Evolutionary conservation across 2,797 vertebrate species (phyloP), one percentile per base, ranked within the genome.

Genomic region (Aeoliscus strigatus): DNA sequence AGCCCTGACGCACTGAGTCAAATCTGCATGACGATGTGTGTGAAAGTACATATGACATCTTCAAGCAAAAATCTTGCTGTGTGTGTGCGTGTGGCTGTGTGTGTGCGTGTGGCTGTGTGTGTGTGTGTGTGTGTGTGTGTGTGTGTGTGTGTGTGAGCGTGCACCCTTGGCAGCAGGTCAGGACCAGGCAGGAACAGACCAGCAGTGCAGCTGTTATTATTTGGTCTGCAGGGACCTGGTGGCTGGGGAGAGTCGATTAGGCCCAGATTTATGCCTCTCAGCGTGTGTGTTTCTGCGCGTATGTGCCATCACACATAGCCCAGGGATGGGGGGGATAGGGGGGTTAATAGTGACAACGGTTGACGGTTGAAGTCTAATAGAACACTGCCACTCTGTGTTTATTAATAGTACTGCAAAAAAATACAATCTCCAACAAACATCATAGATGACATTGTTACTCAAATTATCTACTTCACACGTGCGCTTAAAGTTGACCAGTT

Each of bases 191-290:
- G 68, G 65, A 84, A 80, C 71, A 80, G 70, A 78, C 66, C 80
- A 77, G 66, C 49, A 77, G 73, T 77, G 73, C 52, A 34, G 70
- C 63, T 84, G 80, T 86, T 87, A 79, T 82, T 82, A 77, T 60
- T 81, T 60, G 56, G 71, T 73, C 84, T 65, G 55, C 57, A 13
- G 80, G 75, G 83, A 86, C 69, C 63, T 50, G 45, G 66, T 45
- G 40, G 66, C 81, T 79, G 73, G 80, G 82, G 81, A 85, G 75
- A 82, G 73, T 76, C 75, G 73, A 82, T 87, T 84, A 84, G 79
- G 64, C 77, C 72, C 76, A 82, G 78, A 84, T 83, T 82, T 81
- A 75, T 82, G 71, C 76, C 58, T 80, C 65, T 63, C 70, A 79
- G 70, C 39, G 2, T 73, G 43, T 55, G 31, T 54, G 35, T 45